Percentiles rank a stretch among this genome's conserved stretches.
Conservation (phyloP, 1,140 invertebrate genomes). For the Acyrthosiphon pisum region DNA sequence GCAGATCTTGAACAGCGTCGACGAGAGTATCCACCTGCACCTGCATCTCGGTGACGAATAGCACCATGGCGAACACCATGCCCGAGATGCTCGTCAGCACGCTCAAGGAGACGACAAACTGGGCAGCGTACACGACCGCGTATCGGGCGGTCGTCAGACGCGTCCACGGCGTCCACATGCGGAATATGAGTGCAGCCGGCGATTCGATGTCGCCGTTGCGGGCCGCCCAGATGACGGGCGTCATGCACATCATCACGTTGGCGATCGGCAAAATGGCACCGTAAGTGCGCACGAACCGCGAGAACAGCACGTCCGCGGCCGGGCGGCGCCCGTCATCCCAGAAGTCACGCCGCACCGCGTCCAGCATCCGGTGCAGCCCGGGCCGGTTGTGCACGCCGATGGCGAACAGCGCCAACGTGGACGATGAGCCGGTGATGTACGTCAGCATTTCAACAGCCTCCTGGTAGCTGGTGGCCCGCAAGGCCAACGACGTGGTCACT, state of each 20-base stretch:
- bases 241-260: neutral
- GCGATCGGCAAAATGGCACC: neutral
- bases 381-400: slow-evolving; percentile 12
- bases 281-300: slow-evolving; percentile 21
- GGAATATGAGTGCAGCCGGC: slow-evolving; percentile 21
- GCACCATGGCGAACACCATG: slow-evolving; percentile 32
- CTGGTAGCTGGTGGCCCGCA: neutral
- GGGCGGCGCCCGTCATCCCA: neutral
- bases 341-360: neutral
- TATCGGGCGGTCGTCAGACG: neutral
- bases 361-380: neutral
- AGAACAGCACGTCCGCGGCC: neutral
- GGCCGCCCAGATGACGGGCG: neutral
- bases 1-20: neutral
- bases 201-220: neutral
- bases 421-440: slow-evolving; percentile 2
- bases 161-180: slow-evolving; percentile 36
- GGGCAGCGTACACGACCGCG: neutral
- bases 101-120: neutral
- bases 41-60: slow-evolving; percentile 8
- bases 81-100: neutral
- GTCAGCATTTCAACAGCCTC: neutral
- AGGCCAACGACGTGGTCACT: neutral
- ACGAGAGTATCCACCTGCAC: neutral
- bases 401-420: slow-evolving; percentile 10